A percentile compares a stretch with the other conserved stretches of the same genome.
phyloP scores from a whole-genome alignment of 2,888 invertebrate species.

The Morinoia aosen region DNA sequence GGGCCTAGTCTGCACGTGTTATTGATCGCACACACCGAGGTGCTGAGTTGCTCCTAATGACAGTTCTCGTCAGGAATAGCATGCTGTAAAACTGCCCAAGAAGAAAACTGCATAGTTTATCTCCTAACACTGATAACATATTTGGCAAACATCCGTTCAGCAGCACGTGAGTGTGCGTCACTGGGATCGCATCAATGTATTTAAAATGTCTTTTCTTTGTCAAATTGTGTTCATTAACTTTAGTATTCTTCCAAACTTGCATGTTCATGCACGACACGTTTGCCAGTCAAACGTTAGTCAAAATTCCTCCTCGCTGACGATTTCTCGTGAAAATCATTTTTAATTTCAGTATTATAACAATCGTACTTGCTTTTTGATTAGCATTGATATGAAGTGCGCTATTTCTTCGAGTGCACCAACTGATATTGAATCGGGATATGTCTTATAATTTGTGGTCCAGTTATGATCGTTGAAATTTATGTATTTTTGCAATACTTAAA shows the following conservation, averaged over 20 bases:
- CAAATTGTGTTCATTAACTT: background rate
- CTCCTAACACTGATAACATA: background rate
- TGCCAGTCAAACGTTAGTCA: background rate
- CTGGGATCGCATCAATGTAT: background rate
- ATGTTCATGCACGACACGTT: background rate
- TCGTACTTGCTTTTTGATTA: too few relatives aligned
- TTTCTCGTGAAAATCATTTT: too few relatives aligned
- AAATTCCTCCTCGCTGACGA: too few relatives aligned
- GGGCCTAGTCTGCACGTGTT: background rate
- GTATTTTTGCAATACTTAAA: too few relatives aligned
- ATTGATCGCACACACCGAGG: background rate
- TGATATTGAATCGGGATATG: too few relatives aligned
- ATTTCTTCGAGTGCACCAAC: too few relatives aligned
- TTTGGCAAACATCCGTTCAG: background rate
- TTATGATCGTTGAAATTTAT: too few relatives aligned
- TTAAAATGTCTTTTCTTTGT: background rate
- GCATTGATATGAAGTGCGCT: too few relatives aligned
- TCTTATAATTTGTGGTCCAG: too few relatives aligned
- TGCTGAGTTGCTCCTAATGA: background rate
- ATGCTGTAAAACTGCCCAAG: background rate
- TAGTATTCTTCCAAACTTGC: background rate
- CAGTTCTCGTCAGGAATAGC: background rate
- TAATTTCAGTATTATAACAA: too few relatives aligned
- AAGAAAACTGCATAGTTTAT: background rate
- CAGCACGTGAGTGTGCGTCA: background rate